phyloP scores from a whole-genome alignment of 1,140 invertebrate species.

The Phocides pigmalion region DNA sequence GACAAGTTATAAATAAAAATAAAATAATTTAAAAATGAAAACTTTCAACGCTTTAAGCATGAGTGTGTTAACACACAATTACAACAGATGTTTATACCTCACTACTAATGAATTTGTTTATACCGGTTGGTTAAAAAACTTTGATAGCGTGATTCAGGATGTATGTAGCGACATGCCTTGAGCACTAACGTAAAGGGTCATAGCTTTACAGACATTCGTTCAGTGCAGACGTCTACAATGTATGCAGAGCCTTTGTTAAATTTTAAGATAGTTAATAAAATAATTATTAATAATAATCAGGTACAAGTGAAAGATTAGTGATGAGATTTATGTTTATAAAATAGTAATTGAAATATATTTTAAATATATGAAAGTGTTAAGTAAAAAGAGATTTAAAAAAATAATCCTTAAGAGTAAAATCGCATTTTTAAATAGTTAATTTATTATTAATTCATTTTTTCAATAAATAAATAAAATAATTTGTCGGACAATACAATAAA shows the following conservation, averaged over 20 bases:
- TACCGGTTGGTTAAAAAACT: neutral
- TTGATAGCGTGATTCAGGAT: neutral
- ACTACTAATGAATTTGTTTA: too few relatives aligned
- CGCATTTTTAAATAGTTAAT: too few relatives aligned
- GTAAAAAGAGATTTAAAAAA: slow-evolving; percentile 8
- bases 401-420: neutral
- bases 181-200: neutral
- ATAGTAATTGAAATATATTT: slow-evolving; percentile 5
- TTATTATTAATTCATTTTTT: neutral
- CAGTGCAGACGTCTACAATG: neutral
- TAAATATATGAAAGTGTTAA: neutral
- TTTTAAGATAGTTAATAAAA: slow-evolving; percentile 17
- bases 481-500: neutral
- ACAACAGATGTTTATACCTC: too few relatives aligned
- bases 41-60: too few relatives aligned
- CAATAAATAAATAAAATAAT: neutral
- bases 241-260: slow-evolving; percentile 3
- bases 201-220: neutral
- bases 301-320: slow-evolving; percentile 29
- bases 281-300: slow-evolving; percentile 27
- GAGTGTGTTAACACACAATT: too few relatives aligned
- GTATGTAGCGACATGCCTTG: neutral
- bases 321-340: neutral
- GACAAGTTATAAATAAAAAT: too few relatives aligned
- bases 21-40: too few relatives aligned